Evolutionary conservation across 2,113 vertebrate genomes (phyloP), one percentile per base, ranked within the genome.

Genomic region (Rhegmatorhina hoffmannsi): DNA sequence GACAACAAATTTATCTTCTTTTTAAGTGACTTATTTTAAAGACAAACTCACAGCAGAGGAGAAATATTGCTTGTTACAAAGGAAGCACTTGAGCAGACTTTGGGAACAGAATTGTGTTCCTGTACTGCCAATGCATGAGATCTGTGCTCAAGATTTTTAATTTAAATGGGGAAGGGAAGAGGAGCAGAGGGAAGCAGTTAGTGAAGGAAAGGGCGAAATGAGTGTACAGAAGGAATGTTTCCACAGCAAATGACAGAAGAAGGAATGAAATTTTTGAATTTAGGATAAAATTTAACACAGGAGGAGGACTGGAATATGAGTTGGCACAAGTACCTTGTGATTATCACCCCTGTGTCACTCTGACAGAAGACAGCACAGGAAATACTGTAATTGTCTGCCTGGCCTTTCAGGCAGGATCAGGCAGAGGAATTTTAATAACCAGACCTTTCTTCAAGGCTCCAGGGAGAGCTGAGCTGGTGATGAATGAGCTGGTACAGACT

Each of bases 1-100:
- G 92, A 74, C 91, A 83, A 86, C 82, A 95, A 56, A 60, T 95
- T 84, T 10, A 7, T 94, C 87, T 91, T 92, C 52, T n/a, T 73
- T 64, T 50, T 40, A 62, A 63, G 66, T 50, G 74, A 24, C 0
- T 0, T 21, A 12, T 64, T 72, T 36, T 46, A 76, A 80, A 91
- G 90, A 81, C 18, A 67, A 84, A 84, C 56, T 19, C 44, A 9
- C 24, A 31, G 60, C 16, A 52, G 63, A 88, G n/a, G 63, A 88
- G 73, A 86, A 86, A 56, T 78, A 63, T 63, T 80, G 17, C 78
- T 80, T 46, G 19, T 50, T 77, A 9, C 1, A 17, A 49, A 26
- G 47, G 84, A 24, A 56, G 46, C 49, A 44, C 40, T 33, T 7
- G 5, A 64, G 82, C 33, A 44, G 84, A 17, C 56, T 58, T 43